Conservation (phyloP, 2,113 vertebrate genomes). For the Callopanchax toddi region DNA sequence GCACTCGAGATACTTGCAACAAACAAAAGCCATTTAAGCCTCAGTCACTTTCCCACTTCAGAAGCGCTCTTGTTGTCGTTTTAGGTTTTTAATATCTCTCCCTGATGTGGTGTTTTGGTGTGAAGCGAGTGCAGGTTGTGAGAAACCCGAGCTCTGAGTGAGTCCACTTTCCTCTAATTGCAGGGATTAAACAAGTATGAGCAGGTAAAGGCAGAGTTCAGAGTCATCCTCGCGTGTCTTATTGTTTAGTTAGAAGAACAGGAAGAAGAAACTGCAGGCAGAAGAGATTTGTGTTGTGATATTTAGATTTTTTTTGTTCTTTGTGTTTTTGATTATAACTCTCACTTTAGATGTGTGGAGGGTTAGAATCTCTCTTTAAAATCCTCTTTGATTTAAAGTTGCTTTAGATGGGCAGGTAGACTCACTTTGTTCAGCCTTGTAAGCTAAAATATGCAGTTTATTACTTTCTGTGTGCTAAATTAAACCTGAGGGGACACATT, state of each 20-base stretch:
- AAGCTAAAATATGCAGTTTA: slow-evolving; percentile 4
- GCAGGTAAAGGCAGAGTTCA: slow-evolving; percentile 8
- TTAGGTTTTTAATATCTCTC: slow-evolving; percentile 5
- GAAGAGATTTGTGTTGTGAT: slow-evolving; percentile 1
- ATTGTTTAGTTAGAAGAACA: slow-evolving; percentile 1
- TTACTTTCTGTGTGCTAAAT: slow-evolving; percentile 26
- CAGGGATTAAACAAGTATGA: slow-evolving; percentile 9
- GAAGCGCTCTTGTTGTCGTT: not conserved
- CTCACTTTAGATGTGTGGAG: not conserved
- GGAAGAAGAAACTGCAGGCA: slow-evolving; percentile 3
- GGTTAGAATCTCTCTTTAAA: not conserved
- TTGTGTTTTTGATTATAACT: not conserved
- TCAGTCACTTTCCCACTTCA: slow-evolving; percentile 29
- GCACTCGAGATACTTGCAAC: slow-evolving; percentile 15
- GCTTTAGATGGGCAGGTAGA: too few relatives aligned
- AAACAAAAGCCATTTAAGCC: slow-evolving; percentile 27
- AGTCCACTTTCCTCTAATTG: slow-evolving; percentile 29
- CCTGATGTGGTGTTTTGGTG: slow-evolving; percentile 1
- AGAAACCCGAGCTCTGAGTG: slow-evolving; percentile 4
- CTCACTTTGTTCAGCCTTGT: slow-evolving; percentile 4
- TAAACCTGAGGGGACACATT: slow-evolving; percentile 7
- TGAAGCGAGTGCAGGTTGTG: not conserved
- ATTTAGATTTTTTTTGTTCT: not conserved
- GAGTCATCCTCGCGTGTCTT: not conserved
- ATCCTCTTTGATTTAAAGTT: too few relatives aligned